Conservation (phyloP, 2,113 vertebrate species). For the Pangasianodon hypophthalmus region DNA sequence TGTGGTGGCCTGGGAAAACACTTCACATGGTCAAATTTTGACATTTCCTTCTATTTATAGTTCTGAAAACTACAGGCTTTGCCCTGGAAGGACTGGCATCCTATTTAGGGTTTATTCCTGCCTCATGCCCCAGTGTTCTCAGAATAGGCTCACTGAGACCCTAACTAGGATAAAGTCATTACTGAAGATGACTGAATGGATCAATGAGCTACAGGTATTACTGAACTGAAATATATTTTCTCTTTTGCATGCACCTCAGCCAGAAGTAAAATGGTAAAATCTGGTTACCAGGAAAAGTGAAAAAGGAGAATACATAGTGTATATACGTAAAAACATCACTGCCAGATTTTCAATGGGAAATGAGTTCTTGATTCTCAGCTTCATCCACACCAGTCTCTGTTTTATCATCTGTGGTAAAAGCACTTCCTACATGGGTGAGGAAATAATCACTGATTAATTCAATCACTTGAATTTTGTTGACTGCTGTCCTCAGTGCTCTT, state of each 20-base stretch:
- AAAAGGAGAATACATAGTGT: background rate
- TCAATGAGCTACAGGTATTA: background rate
- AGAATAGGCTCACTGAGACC: background rate
- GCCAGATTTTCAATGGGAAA: background rate
- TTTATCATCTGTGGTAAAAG: background rate
- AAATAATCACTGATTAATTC: background rate
- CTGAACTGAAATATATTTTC: background rate
- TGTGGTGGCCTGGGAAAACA: slow-evolving; percentile 7
- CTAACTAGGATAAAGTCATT: background rate
- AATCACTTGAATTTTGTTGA: background rate
- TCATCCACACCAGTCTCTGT: background rate
- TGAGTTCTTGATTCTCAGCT: background rate
- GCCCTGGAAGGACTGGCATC: background rate
- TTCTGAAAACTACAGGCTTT: slow-evolving; percentile 10
- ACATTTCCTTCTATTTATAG: slow-evolving; percentile 15
- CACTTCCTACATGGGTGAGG: background rate
- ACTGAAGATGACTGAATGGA: background rate
- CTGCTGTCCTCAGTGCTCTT: background rate
- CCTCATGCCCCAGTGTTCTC: background rate
- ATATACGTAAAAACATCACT: background rate
- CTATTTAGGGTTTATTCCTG: slow-evolving; percentile 2
- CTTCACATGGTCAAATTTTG: slow-evolving; percentile 2
- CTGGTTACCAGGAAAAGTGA: background rate
- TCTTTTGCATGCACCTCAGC: background rate
- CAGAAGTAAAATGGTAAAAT: background rate